phyloP scores from a whole-genome alignment of 23 tunicate species.

The Clavelina lepadiformis region DNA sequence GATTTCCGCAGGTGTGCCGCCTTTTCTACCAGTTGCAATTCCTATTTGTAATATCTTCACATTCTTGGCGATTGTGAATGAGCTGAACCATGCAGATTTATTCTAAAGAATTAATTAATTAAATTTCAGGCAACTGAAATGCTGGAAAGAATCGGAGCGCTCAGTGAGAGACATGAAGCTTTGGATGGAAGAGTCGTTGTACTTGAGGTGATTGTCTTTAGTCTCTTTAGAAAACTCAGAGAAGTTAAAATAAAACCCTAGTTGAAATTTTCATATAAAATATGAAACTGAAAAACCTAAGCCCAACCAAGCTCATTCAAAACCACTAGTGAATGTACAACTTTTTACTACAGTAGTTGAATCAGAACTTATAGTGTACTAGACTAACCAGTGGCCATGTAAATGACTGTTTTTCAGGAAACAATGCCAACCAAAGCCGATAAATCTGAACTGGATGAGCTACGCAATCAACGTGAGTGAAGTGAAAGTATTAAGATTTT shows the following conservation, averaged over 20 bases:
- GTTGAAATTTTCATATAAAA: too few species aligned
- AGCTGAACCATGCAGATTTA: too few species aligned
- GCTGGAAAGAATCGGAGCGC: slow-evolving; percentile 75
- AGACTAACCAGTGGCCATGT: too few species aligned
- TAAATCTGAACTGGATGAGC: slow-evolving; percentile 51
- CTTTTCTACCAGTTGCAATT: too few species aligned
- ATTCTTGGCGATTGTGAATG: neutral
- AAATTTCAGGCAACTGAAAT: slow-evolving; percentile 68
- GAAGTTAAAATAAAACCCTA: too few species aligned
- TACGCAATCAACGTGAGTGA: slow-evolving; percentile 2
- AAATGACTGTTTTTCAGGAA: slow-evolving; percentile 34
- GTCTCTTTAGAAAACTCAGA: too few species aligned
- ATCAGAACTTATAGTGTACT: too few species aligned
- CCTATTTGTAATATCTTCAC: neutral
- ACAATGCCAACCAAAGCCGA: slow-evolving; percentile 80
- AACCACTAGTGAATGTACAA: too few species aligned
- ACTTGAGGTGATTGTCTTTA: slow-evolving; percentile 63
- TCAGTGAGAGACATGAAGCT: slow-evolving; percentile 47
- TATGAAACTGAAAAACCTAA: too few species aligned
- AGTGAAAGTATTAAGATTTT: neutral
- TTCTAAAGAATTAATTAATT: too few species aligned
- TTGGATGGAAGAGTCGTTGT: slow-evolving; percentile 64
- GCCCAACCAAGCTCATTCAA: too few species aligned
- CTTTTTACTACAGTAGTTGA: too few species aligned
- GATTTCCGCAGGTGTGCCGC: slow-evolving; percentile 75